Conservation (phyloP, 1,140 invertebrate species). For the Octopus sinensis region DNA sequence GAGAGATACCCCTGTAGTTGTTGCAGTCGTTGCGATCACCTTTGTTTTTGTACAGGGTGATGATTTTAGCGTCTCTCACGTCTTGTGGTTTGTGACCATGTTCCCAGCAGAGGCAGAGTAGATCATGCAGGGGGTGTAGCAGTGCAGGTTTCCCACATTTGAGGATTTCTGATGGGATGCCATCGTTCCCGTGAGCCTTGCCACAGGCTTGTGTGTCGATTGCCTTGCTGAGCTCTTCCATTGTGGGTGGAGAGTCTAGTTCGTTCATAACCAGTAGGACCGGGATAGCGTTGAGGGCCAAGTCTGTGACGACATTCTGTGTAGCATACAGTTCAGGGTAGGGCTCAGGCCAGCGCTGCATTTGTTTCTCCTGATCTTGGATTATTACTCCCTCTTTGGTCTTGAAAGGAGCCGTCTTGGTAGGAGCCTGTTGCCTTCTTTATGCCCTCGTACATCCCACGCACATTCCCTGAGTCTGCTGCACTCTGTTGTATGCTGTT, state of each 20-base stretch:
- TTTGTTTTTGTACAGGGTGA: constrained; percentile 33
- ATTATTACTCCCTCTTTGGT: constrained; percentile 10
- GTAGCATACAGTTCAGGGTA: constrained; percentile 22
- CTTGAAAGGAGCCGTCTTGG: neutral
- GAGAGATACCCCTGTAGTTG: constrained; percentile 30
- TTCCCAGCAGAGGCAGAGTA: neutral
- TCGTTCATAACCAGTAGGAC: constrained; percentile 6
- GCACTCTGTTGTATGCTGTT: constrained; percentile 12
- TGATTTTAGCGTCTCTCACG: constrained; percentile 26
- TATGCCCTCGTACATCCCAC: constrained; percentile 24
- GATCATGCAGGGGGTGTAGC: no score
- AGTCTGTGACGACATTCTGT: constrained; percentile 11
- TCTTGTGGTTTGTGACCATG: constrained; percentile 17
- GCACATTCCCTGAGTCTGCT: constrained; percentile 13
- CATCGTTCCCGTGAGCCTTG: neutral
- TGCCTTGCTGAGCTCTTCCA: constrained; percentile 18
- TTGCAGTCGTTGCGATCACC: constrained; percentile 31
- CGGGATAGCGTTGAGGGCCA: constrained; percentile 17
- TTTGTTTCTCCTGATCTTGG: constrained; percentile 20
- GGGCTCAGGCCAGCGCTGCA: constrained; percentile 21
- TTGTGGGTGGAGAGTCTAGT: constrained; percentile 13
- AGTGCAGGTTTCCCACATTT: neutral
- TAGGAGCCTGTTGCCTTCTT: constrained; percentile 17
- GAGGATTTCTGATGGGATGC: neutral
- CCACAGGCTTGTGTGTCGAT: constrained; percentile 8